phyloP scores from a whole-genome alignment of 2,888 invertebrate genomes.

The Neoitamus cyanurus region DNA sequence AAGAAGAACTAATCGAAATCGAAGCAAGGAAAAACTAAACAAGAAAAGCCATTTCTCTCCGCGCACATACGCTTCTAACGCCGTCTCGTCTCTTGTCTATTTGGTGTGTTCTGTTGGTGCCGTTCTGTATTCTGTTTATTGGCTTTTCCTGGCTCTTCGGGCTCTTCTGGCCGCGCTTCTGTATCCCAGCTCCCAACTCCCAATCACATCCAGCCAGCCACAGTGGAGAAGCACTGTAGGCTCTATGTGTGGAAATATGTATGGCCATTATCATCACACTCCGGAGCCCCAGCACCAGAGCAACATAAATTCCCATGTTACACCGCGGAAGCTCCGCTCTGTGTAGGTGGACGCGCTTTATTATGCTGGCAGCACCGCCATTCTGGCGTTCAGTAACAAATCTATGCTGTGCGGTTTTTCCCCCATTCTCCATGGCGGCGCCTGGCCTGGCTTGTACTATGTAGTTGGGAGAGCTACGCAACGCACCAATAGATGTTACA shows the following conservation, averaged over 20 bases:
- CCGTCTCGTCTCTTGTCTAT: conserved; percentile 12
- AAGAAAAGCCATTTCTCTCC: conserved; percentile 43
- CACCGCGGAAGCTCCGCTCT: background rate
- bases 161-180: background rate
- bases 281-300: background rate
- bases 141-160: conserved; percentile 1
- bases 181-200: background rate
- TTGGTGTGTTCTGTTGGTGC: background rate
- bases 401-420: background rate
- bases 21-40: conserved; percentile 43
- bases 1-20: conserved; percentile 38
- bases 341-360: background rate
- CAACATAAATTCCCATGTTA: background rate
- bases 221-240: background rate
- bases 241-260: background rate
- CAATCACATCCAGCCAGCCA: background rate
- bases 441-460: background rate
- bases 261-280: background rate
- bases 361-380: background rate
- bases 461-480: background rate
- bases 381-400: background rate
- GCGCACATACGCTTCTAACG: conserved; percentile 30
- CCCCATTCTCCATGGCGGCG: background rate
- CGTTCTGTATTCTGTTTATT: background rate
- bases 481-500: background rate